Evolutionary conservation across 2,797 vertebrate species (phyloP), one percentile per base, ranked within the genome.

Genomic region (Rhadinocentrus ornatus): DNA sequence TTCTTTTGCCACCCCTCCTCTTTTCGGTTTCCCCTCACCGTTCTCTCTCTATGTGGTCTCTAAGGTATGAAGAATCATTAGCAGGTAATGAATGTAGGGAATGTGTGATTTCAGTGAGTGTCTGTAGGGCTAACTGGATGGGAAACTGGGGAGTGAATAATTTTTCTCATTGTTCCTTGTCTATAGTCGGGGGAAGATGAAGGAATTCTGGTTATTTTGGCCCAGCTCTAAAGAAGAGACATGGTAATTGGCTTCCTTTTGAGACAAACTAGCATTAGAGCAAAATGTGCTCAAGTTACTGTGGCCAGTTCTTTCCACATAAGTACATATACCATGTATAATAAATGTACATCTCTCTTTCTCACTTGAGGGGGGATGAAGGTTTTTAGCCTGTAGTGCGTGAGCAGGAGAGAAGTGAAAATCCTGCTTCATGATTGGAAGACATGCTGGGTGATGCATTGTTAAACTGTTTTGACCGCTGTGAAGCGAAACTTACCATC

Each of bases 191-290:
- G 72, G 83, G 75, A 74, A 73, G 69, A 72, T 50, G 32, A 55
- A 55, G 65, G 78, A 73, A 71, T 84, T 87, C 85, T 0, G 59
- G 77, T 79, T 89, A 75, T 90, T 89, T 89, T 75, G 80, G 75
- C 63, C 69, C 39, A 2, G 24, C 78, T 82, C 82, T 78, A 76
- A 84, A 87, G 87, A 78, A 83, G 71, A 77, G 48, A 68, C 62
- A 27, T 86, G 1, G 59, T 91, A 92, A 93, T 93, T 91, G 91
- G 88, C 84, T 85, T 72, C 87, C 90, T 85, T 89, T 55, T 29
- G 90, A 90, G 88, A 90, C 65, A 18, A 52, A 80, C 79, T 39
- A 39, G 71, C 61, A 16, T 84, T 31, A 22, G 69, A 80, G 82
- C 71, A 57, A 89, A 90, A 88, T 87, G 80, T 84, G 69, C n/a